Conservation (phyloP, 2,888 invertebrate genomes). For the Autographa gamma region DNA sequence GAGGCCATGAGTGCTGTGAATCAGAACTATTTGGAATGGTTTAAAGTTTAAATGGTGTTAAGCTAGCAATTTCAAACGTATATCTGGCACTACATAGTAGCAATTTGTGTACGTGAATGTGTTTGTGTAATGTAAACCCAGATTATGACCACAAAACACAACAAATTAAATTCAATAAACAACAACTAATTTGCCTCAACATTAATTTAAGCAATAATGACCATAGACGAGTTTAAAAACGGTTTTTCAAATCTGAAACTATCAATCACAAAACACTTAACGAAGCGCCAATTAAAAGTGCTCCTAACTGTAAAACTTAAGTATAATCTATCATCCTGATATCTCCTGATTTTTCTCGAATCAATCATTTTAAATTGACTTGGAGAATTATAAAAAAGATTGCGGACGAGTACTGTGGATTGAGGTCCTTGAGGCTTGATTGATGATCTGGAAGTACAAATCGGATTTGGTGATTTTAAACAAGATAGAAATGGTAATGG, state of each 20-base stretch:
- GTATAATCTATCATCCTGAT: slow-evolving; percentile 64
- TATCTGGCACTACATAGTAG: no score
- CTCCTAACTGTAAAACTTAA: slow-evolving; percentile 45
- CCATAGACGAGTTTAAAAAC: background rate
- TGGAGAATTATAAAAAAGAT: slow-evolving; percentile 67
- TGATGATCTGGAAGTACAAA: slow-evolving; percentile 53
- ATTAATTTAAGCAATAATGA: no score
- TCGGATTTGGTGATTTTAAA: slow-evolving; percentile 38
- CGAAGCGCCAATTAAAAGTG: slow-evolving; percentile 49
- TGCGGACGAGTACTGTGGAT: slow-evolving; percentile 52
- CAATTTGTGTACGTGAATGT: no score
- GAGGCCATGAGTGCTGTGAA: background rate
- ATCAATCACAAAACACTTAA: slow-evolving; percentile 31
- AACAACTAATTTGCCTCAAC: no score
- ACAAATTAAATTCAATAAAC: no score
- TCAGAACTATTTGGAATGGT: background rate
- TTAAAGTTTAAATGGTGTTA: background rate
- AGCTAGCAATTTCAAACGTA: no score
- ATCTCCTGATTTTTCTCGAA: slow-evolving; percentile 63
- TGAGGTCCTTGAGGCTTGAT: slow-evolving; percentile 53
- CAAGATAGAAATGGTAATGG: slow-evolving; percentile 5
- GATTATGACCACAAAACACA: no score
- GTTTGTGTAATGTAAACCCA: no score
- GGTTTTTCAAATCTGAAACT: slow-evolving; percentile 13
- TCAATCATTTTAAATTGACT: slow-evolving; percentile 77